Evolutionary conservation across 2,797 vertebrate species (phyloP).

Genomic region (Alfaro cultratus): DNA sequence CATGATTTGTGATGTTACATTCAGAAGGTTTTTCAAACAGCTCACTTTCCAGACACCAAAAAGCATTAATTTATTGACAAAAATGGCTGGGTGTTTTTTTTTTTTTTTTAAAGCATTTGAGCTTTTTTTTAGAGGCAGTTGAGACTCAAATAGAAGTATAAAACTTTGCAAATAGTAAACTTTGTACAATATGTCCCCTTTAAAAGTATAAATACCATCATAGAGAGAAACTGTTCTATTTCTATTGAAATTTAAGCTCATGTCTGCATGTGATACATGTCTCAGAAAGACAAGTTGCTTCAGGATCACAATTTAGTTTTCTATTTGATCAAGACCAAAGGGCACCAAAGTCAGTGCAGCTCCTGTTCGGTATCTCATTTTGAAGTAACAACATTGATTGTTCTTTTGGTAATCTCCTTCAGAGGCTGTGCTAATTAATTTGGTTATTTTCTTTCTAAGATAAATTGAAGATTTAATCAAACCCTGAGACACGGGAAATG

Average conservation of each 20-base stretch:
- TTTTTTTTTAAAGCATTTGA: too few relatives aligned
- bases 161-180: too few relatives aligned
- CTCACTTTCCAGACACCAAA: too few relatives aligned
- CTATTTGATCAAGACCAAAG: slow-evolving; percentile 42
- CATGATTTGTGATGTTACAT: too few relatives aligned
- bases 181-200: too few relatives aligned
- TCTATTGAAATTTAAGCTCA: not conserved
- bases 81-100: too few relatives aligned
- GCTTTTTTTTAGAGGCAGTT: too few relatives aligned
- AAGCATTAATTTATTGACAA: too few relatives aligned
- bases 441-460: slow-evolving; percentile 21
- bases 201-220: not conserved
- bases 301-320: slow-evolving; percentile 9
- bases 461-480: slow-evolving; percentile 40
- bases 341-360: slow-evolving; percentile 28
- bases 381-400: slow-evolving; percentile 48
- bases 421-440: slow-evolving; percentile 28
- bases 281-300: not conserved
- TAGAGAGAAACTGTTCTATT: not conserved
- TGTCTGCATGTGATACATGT: not conserved
- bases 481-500: slow-evolving; percentile 11
- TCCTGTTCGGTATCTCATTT: slow-evolving; percentile 25
- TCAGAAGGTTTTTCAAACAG: too few relatives aligned
- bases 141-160: too few relatives aligned
- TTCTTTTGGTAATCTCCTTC: slow-evolving; percentile 26